Conservation (phyloP, 2,113 vertebrate genomes). For the Phodopus roborovskii region DNA sequence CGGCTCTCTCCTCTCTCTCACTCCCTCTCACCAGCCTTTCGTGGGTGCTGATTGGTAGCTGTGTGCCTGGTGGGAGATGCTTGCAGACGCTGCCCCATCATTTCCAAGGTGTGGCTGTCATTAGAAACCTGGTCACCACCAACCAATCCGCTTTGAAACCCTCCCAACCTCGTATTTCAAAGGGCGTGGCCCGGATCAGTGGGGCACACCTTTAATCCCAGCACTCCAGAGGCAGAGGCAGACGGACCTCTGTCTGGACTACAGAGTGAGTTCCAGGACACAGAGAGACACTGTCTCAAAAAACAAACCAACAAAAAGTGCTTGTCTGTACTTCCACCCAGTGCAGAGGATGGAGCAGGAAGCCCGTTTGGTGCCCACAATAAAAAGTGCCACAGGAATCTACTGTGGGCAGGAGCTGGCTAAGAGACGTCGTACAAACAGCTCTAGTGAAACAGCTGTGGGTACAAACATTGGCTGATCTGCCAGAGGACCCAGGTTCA, state of each 20-base stretch:
- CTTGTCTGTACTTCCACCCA: neutral
- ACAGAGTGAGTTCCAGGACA: neutral
- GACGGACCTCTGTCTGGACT: neutral
- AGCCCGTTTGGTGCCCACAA: neutral
- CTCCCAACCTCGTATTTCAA: fast-evolving
- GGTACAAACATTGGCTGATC: neutral
- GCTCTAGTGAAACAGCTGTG: neutral
- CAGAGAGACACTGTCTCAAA: neutral
- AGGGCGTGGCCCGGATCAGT: neutral
- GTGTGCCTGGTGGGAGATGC: fast-evolving
- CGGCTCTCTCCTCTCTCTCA: neutral
- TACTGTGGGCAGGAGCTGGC: neutral
- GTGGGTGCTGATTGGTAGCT: neutral
- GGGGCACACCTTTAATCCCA: neutral
- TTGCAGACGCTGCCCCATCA: neutral
- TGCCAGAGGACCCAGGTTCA: neutral
- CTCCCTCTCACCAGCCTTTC: neutral
- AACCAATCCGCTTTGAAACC: neutral
- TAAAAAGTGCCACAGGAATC: neutral
- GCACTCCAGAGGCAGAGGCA: neutral
- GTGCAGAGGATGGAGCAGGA: too few species aligned
- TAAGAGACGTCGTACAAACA: neutral
- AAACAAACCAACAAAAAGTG: neutral
- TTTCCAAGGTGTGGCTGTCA: neutral
- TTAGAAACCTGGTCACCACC: neutral